Conservation (phyloP, 2,888 invertebrate species). For the Metellina segmentata region DNA sequence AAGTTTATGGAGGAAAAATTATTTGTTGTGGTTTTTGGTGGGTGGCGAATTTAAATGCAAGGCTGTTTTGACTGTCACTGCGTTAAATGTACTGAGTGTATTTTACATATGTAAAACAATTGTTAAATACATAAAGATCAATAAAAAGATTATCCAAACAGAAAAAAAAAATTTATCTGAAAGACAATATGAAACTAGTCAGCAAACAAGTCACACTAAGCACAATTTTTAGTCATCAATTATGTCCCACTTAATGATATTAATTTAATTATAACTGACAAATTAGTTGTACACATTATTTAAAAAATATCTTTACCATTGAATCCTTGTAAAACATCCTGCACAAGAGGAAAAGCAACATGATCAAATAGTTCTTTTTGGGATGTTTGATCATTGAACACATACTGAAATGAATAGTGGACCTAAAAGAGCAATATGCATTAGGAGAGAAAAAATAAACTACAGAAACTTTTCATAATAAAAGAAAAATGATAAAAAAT, state of each 20-base stretch:
- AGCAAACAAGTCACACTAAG: neutral
- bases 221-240: neutral
- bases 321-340: constrained; percentile 90
- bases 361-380: constrained; percentile 93
- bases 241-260: neutral
- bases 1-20: too few species aligned
- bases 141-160: too few species aligned
- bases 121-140: too few species aligned
- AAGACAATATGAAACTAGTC: neutral
- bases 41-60: too few species aligned
- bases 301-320: constrained; percentile 74
- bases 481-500: too few species aligned
- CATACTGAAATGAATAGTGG: constrained; percentile 88
- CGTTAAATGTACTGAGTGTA: too few species aligned
- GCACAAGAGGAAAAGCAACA: constrained; percentile 92
- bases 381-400: constrained; percentile 89
- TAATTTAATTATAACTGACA: neutral
- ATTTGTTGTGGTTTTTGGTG: too few species aligned
- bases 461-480: too few species aligned
- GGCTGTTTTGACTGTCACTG: too few species aligned
- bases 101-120: too few species aligned
- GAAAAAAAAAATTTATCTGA: too few species aligned
- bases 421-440: constrained; percentile 79
- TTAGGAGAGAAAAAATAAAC: neutral
- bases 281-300: neutral